phyloP scores from a whole-genome alignment of 2,113 vertebrate species.

The Bubo bubo region DNA sequence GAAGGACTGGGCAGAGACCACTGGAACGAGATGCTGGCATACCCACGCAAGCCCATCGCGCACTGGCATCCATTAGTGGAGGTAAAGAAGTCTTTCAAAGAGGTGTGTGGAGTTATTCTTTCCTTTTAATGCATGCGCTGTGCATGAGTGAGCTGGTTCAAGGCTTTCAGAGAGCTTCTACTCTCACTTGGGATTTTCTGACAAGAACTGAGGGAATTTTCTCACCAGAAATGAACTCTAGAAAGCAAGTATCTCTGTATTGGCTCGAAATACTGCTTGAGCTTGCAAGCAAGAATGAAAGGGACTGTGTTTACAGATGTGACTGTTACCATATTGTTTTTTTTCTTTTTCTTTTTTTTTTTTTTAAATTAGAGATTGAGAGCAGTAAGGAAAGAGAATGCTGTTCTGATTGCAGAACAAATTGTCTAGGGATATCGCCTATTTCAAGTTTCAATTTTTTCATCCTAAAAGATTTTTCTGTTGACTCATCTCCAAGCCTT shows the following conservation, averaged over 20 bases:
- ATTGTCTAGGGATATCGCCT: constrained; percentile 29
- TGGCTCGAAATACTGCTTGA: neutral
- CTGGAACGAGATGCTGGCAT: constrained; percentile 98
- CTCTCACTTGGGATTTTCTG: neutral
- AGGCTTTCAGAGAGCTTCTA: constrained; percentile 40
- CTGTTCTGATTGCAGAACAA: constrained; percentile 45
- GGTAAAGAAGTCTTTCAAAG: constrained; percentile 96
- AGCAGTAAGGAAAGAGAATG: constrained; percentile 1
- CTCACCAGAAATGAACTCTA: constrained; percentile 17
- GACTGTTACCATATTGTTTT: neutral
- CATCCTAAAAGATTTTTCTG: constrained; percentile 43
- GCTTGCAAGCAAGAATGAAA: neutral
- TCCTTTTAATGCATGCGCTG: neutral
- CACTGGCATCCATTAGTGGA: constrained; percentile 97
- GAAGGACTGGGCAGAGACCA: constrained; percentile 96
- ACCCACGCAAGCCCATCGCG: constrained; percentile 95
- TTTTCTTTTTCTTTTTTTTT: too few relatives aligned
- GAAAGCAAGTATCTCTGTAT: neutral
- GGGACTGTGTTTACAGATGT: constrained; percentile 20
- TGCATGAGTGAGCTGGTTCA: neutral
- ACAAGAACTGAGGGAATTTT: neutral
- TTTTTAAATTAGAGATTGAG: neutral
- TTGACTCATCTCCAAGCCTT: constrained; percentile 60
- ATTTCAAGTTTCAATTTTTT: constrained; percentile 32
- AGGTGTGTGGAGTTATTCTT: constrained; percentile 77